Percentiles rank a stretch among this genome's conserved stretches.
phyloP scores from a whole-genome alignment of 2,113 vertebrate species.

The Pseudois nayaur region DNA sequence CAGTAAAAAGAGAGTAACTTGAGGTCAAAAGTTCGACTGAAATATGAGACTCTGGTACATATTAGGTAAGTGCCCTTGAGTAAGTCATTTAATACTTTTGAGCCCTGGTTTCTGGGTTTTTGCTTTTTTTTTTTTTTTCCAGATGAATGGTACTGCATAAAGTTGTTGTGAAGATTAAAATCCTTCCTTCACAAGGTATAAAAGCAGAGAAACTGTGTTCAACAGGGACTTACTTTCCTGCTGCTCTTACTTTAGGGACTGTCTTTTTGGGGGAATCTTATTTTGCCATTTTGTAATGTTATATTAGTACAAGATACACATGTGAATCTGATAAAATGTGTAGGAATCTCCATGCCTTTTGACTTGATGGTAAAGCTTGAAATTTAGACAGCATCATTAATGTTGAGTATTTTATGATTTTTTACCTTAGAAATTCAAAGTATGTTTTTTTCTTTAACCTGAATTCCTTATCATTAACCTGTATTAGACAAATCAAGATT shows the following conservation, averaged over 20 bases:
- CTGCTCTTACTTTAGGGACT: not conserved
- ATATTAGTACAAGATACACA: not conserved
- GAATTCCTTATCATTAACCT: constrained; percentile 10
- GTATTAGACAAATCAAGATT: not conserved
- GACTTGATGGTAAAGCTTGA: not conserved
- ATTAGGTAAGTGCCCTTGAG: not conserved
- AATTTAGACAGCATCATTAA: not conserved
- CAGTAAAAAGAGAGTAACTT: not conserved
- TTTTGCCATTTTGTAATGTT: not conserved
- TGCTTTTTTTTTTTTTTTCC: not conserved
- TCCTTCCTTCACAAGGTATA: not conserved
- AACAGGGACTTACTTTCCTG: not conserved
- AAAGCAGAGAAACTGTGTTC: not conserved
- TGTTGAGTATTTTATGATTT: not conserved
- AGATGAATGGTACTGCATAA: not conserved
- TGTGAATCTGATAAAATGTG: not conserved
- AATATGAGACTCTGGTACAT: not conserved
- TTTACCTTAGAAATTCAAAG: not conserved
- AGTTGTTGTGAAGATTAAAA: constrained; percentile 17
- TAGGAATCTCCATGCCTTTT: not conserved
- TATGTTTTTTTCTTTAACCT: not conserved
- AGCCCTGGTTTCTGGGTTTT: not conserved
- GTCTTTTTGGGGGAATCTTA: not conserved
- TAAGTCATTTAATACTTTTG: not conserved
- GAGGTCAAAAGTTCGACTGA: not conserved